phyloP scores from a whole-genome alignment of 35 echinoderm and acorn worm genomes.

The Apostichopus japonicus region DNA sequence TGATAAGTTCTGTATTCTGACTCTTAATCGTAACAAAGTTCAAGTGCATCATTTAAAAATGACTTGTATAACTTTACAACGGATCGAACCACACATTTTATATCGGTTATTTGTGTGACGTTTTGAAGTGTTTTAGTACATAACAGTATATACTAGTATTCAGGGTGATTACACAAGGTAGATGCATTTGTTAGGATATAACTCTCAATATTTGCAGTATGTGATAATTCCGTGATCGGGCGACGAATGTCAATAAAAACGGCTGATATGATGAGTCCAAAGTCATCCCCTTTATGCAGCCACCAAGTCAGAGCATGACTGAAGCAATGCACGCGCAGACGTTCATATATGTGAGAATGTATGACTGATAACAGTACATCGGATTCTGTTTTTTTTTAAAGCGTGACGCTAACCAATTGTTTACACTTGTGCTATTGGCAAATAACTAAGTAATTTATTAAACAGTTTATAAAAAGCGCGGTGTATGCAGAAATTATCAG shows the following conservation, averaged over 20 bases:
- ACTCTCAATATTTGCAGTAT: not conserved
- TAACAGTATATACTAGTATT: no score
- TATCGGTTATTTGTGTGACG: no score
- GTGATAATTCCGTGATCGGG: not conserved
- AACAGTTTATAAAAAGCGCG: not conserved
- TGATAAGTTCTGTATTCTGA: no score
- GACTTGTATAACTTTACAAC: no score
- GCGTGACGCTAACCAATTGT: not conserved
- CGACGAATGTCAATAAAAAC: conserved; percentile 7
- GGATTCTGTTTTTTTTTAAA: no score
- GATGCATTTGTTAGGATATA: not conserved
- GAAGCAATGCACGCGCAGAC: not conserved
- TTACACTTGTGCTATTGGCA: not conserved
- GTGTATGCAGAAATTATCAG: conserved; percentile 2
- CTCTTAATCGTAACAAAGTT: no score
- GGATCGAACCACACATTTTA: no score
- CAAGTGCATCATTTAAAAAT: no score
- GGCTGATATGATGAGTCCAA: conserved; percentile 15
- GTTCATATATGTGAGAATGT: not conserved
- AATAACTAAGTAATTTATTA: conserved; percentile 5
- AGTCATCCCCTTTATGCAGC: not conserved
- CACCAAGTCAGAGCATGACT: not conserved
- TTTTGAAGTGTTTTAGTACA: no score
- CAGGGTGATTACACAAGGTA: no score
- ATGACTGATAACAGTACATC: no score